Evolutionary conservation across 2,797 vertebrate species (phyloP).

Genomic region (Amniataba percoides): DNA sequence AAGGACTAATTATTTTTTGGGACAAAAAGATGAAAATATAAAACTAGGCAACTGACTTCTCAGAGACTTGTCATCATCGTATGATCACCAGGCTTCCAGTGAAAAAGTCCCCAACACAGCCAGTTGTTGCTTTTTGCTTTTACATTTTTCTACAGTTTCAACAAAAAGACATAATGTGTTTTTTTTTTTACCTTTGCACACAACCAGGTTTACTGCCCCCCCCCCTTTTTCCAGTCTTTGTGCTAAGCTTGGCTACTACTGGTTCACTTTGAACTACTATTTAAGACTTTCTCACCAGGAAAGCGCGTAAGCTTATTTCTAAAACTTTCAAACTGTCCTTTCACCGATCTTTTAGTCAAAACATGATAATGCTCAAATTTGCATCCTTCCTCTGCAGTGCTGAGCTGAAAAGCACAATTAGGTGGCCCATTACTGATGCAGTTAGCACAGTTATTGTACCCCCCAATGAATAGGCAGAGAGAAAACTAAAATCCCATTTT

Average conservation of each 20-base stretch:
- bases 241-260: slow-evolving; percentile 7
- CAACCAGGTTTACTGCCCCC: background rate
- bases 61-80: background rate
- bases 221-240: background rate
- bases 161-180: too few species aligned
- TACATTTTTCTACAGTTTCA: slow-evolving; percentile 12
- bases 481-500: slow-evolving; percentile 69
- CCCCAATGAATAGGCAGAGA: slow-evolving; percentile 44
- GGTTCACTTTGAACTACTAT: slow-evolving; percentile 1
- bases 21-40: background rate
- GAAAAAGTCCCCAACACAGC: slow-evolving; percentile 1
- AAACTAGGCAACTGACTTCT: slow-evolving; percentile 10
- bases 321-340: slow-evolving; percentile 9
- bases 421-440: slow-evolving; percentile 50
- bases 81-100: background rate
- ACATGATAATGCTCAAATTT: slow-evolving; percentile 1
- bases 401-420: slow-evolving; percentile 49
- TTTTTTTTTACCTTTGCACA: too few species aligned
- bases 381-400: background rate
- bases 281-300: background rate
- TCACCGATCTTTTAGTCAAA: slow-evolving; percentile 1
- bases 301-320: slow-evolving; percentile 6
- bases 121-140: slow-evolving; percentile 1
- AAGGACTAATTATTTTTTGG: background rate
- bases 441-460: slow-evolving; percentile 40